Base-by-base conservation (phyloP, 2,113 vertebrate genomes). In the Triplophysa rosa region DNA sequence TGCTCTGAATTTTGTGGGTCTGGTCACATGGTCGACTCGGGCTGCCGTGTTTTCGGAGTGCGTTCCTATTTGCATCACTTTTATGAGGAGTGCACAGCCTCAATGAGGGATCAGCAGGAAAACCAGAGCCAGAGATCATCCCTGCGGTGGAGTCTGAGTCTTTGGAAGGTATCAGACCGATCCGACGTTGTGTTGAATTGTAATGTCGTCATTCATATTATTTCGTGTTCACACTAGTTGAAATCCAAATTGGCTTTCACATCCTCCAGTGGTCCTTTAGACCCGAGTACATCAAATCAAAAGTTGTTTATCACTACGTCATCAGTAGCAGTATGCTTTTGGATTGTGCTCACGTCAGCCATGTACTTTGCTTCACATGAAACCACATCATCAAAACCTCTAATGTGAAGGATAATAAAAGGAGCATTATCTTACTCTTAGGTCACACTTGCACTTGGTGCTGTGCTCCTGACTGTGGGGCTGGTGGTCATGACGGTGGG, bases 61-160 rank as follows among this genome's bases (percentile, higher is more conserved):
- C 96, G 95, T 7, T 99, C 97, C 78, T 98, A 99, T 87, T 93
- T 98, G 87, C 97, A 98, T 84, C 95, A 98, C 90, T 99, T 98
- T 86, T 99, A 99, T 17, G 96, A 98, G 86, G 96, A 97, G 87
- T 98, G 97, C 85, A 96, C 96, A 0, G 94, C 96, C 87, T 96
- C 97, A 0, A 92, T 95, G 88, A 95, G 96, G 95, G 95, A 97
- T 88, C 89, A 94, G 83, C 93, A 93, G 67, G 94, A 95, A 70
- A 94, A 94, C 87, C 95, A 94, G 92, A 93, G 93, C 87, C 95
- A 94, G 94, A 95, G 93, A 89, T 95, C 95, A 29, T 88, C 93
- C 4, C 92, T 91, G 78, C 91, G 92, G 92, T 97, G 95, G 95
- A 96, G 92, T 92, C 95, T 95, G 80, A 86, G 90, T 0, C 89